phyloP scores from a whole-genome alignment of 2,113 vertebrate species.

The Corvus hawaiiensis region DNA sequence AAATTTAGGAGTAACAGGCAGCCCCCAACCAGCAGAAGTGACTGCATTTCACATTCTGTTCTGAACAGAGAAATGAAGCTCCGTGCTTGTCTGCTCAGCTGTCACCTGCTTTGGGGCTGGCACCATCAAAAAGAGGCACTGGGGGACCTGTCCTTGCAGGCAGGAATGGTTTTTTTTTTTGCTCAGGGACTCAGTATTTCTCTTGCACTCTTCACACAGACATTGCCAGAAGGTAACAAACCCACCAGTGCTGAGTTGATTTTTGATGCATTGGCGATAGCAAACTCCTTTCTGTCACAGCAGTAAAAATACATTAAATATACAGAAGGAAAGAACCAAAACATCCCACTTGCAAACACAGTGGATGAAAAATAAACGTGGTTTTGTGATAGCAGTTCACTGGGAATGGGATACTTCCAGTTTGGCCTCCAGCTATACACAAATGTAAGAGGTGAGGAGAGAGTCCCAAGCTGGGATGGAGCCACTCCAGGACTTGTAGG shows the following conservation, averaged over 20 bases:
- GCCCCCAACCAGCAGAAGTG: neutral
- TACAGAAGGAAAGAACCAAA: neutral
- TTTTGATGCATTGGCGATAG: fast-evolving
- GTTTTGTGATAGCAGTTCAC: neutral
- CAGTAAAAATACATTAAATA: neutral
- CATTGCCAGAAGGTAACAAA: neutral
- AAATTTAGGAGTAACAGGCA: neutral
- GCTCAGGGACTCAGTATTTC: neutral
- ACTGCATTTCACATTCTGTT: neutral
- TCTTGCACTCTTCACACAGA: neutral
- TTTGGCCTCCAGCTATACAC: neutral
- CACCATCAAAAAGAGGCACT: neutral
- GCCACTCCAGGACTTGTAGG: neutral
- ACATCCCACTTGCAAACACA: neutral
- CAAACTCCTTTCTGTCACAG: neutral
- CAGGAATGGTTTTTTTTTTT: neutral
- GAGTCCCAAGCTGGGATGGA: neutral
- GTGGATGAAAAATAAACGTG: neutral
- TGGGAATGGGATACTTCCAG: neutral
- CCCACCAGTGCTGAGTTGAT: neutral
- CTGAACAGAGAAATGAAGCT: neutral
- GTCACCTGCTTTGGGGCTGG: neutral
- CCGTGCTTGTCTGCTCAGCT: neutral
- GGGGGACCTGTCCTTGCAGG: neutral
- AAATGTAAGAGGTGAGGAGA: neutral